Conservation (phyloP, 2,888 invertebrate genomes). For the Argyresthia albistria region DNA sequence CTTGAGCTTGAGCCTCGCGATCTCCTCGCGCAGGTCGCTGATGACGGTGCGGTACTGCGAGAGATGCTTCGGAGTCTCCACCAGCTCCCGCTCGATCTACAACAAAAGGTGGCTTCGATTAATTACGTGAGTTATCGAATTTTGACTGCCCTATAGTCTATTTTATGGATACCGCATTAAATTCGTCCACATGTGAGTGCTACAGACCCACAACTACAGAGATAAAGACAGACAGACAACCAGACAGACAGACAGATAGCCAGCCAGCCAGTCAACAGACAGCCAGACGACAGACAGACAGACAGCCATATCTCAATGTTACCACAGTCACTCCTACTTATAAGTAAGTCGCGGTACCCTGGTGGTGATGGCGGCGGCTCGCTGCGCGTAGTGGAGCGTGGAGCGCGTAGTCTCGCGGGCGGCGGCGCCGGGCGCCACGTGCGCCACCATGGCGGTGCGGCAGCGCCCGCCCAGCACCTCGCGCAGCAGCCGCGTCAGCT, state of each 20-base stretch:
- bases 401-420: slow-evolving; percentile 95
- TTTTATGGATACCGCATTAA: too few species aligned
- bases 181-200: too few species aligned
- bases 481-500: slow-evolving; percentile 90
- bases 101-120: slow-evolving; percentile 8
- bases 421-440: slow-evolving; percentile 86
- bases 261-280: too few species aligned
- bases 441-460: slow-evolving; percentile 97
- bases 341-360: neutral
- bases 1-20: slow-evolving; percentile 83
- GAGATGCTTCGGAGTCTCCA: slow-evolving; percentile 83
- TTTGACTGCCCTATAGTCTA: too few species aligned
- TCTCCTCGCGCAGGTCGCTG: slow-evolving; percentile 87
- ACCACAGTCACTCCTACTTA: too few species aligned
- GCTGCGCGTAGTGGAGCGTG: slow-evolving; percentile 93
- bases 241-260: too few species aligned
- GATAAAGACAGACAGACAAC: too few species aligned
- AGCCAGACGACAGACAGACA: too few species aligned
- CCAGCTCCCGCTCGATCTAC: slow-evolving; percentile 76
- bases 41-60: slow-evolving; percentile 89
- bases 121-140: too few species aligned
- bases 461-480: slow-evolving; percentile 93
- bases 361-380: slow-evolving; percentile 85
- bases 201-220: too few species aligned
- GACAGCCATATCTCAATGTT: too few species aligned